Evolutionary conservation across 1,140 invertebrate genomes (phyloP), one percentile per base, ranked within the genome.

Genomic region (Plectrocnemia conspersa): DNA sequence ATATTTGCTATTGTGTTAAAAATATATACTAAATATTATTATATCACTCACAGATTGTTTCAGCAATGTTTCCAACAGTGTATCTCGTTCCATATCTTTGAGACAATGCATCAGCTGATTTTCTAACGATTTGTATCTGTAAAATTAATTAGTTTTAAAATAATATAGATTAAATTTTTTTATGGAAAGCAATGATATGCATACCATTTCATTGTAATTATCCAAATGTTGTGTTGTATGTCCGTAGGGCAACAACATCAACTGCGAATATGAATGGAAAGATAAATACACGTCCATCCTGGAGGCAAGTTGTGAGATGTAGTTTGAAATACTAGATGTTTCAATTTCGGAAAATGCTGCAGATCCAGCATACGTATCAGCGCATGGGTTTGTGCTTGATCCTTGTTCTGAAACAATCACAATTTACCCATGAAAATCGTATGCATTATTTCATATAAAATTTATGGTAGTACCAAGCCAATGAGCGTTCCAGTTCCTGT

Each of bases 261-360:
- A 69, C 58, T 82, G 81, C 0, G 78, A 79, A 61, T 80, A 84
- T 2, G 76, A 74, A 60, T 84, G 82, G 41, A 84, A 72, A 2
- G 75, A 66, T 1, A 83, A 44, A 49, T 78, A 84, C 7, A 74
- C 77, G 13, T 74, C 68, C 10, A 83, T 63, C 5, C 68, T 62
- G 3, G 69, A 59, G 10, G 64, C 59, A 2, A 75, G 63, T 0
- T 61, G 52, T 16, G 56, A 58, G 0, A 83, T 61, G 52, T 74
- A 80, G 10, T 77, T 64, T 0, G 72, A 64, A 21, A 84, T 68
- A 0, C 75, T 67, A 15, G 64, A 64, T 6, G 77, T 79, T 65
- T 88, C 86, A 2, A 68, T 63, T 66, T 89, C 87, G 4, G 84
- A 87, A 63, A 83, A 86, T 0, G 83, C 74, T 1, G 63, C 54